Conservation (phyloP, 2,113 vertebrate species). For the Dromiciops gliroides region DNA sequence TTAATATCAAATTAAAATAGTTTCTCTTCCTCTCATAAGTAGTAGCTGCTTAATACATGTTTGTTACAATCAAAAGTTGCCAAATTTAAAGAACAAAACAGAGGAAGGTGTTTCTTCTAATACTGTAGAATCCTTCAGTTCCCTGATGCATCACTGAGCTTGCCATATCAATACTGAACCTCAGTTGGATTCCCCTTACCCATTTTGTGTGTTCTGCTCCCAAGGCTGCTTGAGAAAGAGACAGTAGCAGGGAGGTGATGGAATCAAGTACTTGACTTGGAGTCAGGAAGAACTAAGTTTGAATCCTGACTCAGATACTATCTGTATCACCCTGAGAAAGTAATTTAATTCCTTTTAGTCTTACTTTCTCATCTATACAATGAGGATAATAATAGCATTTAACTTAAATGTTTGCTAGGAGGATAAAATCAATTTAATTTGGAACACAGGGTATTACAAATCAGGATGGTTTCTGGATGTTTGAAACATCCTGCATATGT, state of each 20-base stretch:
- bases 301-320: not conserved
- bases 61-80: too few relatives aligned
- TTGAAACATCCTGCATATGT: not conserved
- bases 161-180: not conserved
- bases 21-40: not conserved
- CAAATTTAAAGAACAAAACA: too few relatives aligned
- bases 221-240: not conserved
- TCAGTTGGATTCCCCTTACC: not conserved
- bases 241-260: not conserved
- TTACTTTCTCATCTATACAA: constrained; percentile 10
- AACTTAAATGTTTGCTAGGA: not conserved
- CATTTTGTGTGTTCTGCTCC: not conserved
- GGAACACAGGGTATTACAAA: not conserved
- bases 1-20: not conserved
- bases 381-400: not conserved
- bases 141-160: not conserved
- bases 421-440: constrained; percentile 3
- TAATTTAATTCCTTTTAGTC: not conserved
- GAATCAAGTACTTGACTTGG: not conserved
- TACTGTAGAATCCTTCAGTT: not conserved
- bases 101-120: not conserved
- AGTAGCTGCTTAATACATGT: too few relatives aligned
- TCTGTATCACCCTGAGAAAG: not conserved
- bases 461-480: not conserved
- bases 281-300: not conserved